Evolutionary conservation across 2,888 invertebrate genomes (phyloP).

Genomic region (Orthosia incerta): DNA sequence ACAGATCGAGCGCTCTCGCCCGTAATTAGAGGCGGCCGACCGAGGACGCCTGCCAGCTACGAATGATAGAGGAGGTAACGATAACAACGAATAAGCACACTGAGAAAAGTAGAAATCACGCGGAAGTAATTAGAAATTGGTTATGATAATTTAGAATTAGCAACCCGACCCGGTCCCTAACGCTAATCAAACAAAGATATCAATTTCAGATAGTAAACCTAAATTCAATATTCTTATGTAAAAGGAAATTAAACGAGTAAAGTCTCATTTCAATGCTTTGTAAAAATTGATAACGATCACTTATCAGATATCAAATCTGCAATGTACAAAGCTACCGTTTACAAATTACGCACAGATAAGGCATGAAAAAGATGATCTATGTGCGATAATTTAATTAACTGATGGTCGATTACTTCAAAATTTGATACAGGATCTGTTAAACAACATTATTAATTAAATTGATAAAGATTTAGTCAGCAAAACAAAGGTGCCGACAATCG

Average conservation of each 20-base stretch:
- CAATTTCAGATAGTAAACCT: slow-evolving; percentile 36
- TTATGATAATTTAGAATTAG: slow-evolving; percentile 23
- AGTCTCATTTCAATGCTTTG: slow-evolving; percentile 47
- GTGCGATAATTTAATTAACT: slow-evolving; percentile 58
- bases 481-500: slow-evolving; percentile 48
- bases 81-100: not conserved
- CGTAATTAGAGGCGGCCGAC: slow-evolving; percentile 80
- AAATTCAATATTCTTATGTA: slow-evolving; percentile 19
- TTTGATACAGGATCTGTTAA: slow-evolving; percentile 60
- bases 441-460: slow-evolving; percentile 67
- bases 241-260: slow-evolving; percentile 42
- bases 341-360: slow-evolving; percentile 45
- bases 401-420: slow-evolving; percentile 57
- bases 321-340: slow-evolving; percentile 57
- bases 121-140: slow-evolving; percentile 17
- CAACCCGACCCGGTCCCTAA: slow-evolving; percentile 6
- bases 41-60: slow-evolving; percentile 67
- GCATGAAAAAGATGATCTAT: slow-evolving; percentile 48
- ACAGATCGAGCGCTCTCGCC: slow-evolving; percentile 77
- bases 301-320: slow-evolving; percentile 54
- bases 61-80: slow-evolving; percentile 58
- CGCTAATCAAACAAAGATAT: slow-evolving; percentile 53
- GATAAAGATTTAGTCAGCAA: slow-evolving; percentile 47
- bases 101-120: not conserved
- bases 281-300: slow-evolving; percentile 59